A percentile compares a stretch with the other conserved stretches of the same genome.
These are phyloP conservation scores for Botia kubotai DNA, from an alignment of 2,797 vertebrate genomes.

Conservation along the genomic window DNA sequence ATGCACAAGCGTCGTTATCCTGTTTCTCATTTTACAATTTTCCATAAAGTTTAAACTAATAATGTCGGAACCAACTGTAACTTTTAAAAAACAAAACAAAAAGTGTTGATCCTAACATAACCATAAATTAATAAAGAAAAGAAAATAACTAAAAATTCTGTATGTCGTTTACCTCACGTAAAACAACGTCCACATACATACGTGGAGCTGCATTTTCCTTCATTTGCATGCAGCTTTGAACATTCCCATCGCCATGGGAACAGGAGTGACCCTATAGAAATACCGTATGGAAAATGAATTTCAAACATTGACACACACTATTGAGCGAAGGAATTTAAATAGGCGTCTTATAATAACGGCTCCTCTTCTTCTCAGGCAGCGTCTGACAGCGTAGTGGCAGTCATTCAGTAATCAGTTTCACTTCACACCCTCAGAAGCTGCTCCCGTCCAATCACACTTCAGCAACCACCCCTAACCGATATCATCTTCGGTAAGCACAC, in stretches of 20 bases:
- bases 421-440: constrained; percentile 7
- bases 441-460: constrained; percentile 8
- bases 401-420: constrained; percentile 8
- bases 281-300: constrained; percentile 17
- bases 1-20: not conserved
- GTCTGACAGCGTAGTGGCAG: constrained; percentile 7
- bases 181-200: not conserved
- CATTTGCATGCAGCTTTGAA: constrained; percentile 3
- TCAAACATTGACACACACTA: not conserved
- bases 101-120: not conserved
- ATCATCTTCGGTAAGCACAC: constrained; percentile 24
- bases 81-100: not conserved
- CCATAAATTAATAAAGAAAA: too few species aligned
- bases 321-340: constrained; percentile 31
- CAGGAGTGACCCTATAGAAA: not conserved
- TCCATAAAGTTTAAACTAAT: too few species aligned
- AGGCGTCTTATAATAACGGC: constrained; percentile 5
- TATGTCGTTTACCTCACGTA: not conserved
- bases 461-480: constrained; percentile 1
- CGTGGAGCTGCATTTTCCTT: not conserved
- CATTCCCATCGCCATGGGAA: constrained; percentile 13
- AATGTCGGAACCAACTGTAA: too few species aligned
- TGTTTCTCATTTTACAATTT: constrained; percentile 10
- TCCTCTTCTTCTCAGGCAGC: not conserved
- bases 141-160: not conserved